Evolutionary conservation across 2,113 vertebrate genomes (phyloP).

Genomic region (Sebastes fasciatus): DNA sequence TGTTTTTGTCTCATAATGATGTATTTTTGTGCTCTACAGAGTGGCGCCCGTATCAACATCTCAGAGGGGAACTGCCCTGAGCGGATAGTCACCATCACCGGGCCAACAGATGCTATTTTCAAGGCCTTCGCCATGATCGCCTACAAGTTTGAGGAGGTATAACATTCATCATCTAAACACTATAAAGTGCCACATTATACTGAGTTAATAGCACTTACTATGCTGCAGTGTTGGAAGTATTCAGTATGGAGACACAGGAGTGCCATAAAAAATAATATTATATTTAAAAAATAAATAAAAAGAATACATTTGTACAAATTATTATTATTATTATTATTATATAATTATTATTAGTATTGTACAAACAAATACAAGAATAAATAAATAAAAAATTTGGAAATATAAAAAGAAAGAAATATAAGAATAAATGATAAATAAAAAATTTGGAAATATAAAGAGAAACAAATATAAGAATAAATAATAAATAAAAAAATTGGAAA

Average conservation of each 20-base stretch:
- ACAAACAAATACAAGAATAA: no score
- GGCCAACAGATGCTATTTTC: constrained; percentile 98
- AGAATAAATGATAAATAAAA: no score
- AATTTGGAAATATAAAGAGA: no score
- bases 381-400: no score
- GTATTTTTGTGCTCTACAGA: constrained; percentile 79
- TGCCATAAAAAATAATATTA: no score
- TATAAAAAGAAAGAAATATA: no score
- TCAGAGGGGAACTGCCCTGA: constrained; percentile 98
- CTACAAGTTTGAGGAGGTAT: constrained; percentile 99
- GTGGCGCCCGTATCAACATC: constrained; percentile 97
- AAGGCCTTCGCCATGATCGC: constrained; percentile 99
- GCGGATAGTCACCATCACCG: constrained; percentile 98
- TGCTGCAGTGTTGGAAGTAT: not conserved
- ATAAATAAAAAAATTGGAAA: no score
- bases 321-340: no score
- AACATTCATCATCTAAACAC: not conserved
- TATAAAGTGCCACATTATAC: not conserved
- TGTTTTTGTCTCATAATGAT: not conserved
- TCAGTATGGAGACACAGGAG: not conserved
- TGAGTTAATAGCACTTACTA: not conserved
- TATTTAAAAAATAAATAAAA: not conserved
- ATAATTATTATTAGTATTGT: no score
- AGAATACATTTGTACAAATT: no score
- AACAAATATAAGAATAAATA: no score